Percentiles rank a stretch among this genome's conserved stretches.
Conservation (phyloP, 2,888 invertebrate genomes). For the Anodontia alba region DNA sequence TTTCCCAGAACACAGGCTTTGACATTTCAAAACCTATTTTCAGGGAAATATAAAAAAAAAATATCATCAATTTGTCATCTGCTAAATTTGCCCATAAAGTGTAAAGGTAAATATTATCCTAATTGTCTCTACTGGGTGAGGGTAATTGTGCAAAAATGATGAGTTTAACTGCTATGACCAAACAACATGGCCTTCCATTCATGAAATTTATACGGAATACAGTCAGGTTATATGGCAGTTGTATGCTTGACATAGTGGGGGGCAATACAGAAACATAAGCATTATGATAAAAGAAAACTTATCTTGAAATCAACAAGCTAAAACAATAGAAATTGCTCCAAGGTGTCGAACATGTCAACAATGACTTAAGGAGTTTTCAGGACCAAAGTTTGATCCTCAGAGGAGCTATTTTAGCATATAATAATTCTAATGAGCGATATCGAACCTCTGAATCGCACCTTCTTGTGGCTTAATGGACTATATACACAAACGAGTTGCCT, state of each 20-base stretch:
- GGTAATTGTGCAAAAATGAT: background rate
- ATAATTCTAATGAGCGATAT: slow-evolving; percentile 15
- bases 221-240: background rate
- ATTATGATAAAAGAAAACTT: slow-evolving; percentile 18
- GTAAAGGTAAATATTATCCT: too few species aligned
- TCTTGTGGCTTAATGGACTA: background rate
- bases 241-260: slow-evolving; percentile 6
- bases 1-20: too few species aligned
- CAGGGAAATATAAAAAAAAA: too few species aligned
- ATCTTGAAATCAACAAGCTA: slow-evolving; percentile 41
- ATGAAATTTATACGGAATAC: slow-evolving; percentile 42
- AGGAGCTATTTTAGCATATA: background rate
- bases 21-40: too few species aligned
- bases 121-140: background rate
- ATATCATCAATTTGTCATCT: too few species aligned
- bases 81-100: too few species aligned
- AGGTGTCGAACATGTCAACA: slow-evolving; percentile 42
- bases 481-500: background rate
- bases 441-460: slow-evolving; percentile 24
- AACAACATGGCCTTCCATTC: slow-evolving; percentile 31
- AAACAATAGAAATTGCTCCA: slow-evolving; percentile 46
- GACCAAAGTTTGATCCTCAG: slow-evolving; percentile 53
- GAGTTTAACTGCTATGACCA: background rate
- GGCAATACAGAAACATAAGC: background rate
- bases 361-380: slow-evolving; percentile 42